Base-by-base conservation (phyloP, 2,888 invertebrate species). In the Ametastegia equiseti region DNA sequence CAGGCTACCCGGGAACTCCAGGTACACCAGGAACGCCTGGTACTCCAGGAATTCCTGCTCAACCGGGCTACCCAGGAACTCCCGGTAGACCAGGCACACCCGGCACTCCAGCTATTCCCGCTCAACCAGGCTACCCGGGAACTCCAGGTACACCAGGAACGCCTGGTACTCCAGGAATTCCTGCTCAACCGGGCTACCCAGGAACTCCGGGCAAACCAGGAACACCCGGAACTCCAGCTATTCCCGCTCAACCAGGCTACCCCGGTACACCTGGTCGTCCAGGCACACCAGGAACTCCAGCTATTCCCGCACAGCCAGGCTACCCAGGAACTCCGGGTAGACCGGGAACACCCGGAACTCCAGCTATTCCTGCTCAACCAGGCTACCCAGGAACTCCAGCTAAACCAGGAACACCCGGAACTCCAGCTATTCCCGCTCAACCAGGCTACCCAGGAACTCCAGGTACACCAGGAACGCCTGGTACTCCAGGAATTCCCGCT, bases 401-500 rank as follows among this genome's bases (percentile, higher is more conserved):
- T 7, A 73, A 65, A 7, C 84, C 85, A 89, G 80, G 85, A 87
- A 42, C 88, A 7, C 88, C 87, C 82, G 92, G 92, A 65, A 83
- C 82, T 19, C 84, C 86, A 92, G 92, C 81, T 50, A 85, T 42
- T 4, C 69, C 69, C n/a, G 69, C 42, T 1, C 69, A 69, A 45
- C 69, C 69, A 69, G 69, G 77, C 23, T 45, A 63, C 27, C 80
- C 88, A 42, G 92, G 92, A 30, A 82, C 83, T 2, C 84, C 84
- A 6, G 92, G 92, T 27, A 82, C 83, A 5, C 84, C 84, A 9
- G 91, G 91, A 19, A 85, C 86, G 9, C 90, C 89, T 82, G 92
- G 91, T 80, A 88, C 89, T 36, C 86, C 89, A 30, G 91, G 82
- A 13, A 83, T 81, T 13, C 87, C 88, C 3, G 89, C 92, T n/a